Base-by-base conservation (phyloP, 2,888 invertebrate genomes). In the Blastobasis adustella region DNA sequence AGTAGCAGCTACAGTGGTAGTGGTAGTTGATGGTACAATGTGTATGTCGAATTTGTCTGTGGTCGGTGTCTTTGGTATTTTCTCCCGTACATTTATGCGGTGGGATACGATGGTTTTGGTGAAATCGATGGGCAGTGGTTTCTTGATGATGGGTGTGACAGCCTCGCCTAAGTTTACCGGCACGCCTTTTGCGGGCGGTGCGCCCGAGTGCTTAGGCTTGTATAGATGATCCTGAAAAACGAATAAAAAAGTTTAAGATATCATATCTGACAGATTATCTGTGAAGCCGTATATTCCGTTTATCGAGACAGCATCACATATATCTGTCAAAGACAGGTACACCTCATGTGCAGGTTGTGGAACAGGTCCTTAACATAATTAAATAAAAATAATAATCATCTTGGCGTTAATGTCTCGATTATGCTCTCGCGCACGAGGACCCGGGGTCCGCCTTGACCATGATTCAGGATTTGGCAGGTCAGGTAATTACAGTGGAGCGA, bases 61-160 rank as follows among this genome's bases (percentile, higher is more conserved):
- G 45, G 38, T 51, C 54, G 6, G 9, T 6, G 9, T 6, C 43
- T 53, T 23, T 23, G 51, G 56, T 4, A 41, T 8, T 45, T 53
- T 47, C 5, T 49, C 56, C 10, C 52, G 48, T n/a, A 62, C 7
- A 36, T 58, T 64, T 6, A 58, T 51, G 37, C 68, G 50, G 8
- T 57, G 45, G 47, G 53, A 53, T 4, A 53, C 42, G 8, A 75
- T 68, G 6, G 58, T 46, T 54, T 76, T 68, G 1, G 66, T 74
- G 49, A 82, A 82, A 46, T 70, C 63, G 45, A 74, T 72, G 1
- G 81, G 82, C 1, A 84, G 57, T 0, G 82, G 73, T 0, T 53
- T 50, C 58, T 79, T 82, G 42, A 48, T 46, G 0, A 65, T 60
- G 0, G 58, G 54, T 2, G 51, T 39, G 0, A 65, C 46, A 0